A percentile compares a stretch with the other conserved stretches of the same genome.
Evolutionary conservation across 2,888 invertebrate species (phyloP).

Genomic region (Teinopalpus imperialis): DNA sequence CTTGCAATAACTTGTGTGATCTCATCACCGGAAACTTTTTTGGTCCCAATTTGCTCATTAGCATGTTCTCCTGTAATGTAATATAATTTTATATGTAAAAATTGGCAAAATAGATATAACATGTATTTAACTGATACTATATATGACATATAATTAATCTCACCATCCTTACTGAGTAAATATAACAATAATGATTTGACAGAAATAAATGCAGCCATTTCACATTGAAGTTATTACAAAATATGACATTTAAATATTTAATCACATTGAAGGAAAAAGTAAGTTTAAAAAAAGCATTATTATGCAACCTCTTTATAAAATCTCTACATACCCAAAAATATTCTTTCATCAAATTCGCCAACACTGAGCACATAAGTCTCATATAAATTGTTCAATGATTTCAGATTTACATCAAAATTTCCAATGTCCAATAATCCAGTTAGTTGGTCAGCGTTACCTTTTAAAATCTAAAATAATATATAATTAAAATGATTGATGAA

Average conservation of each 20-base stretch:
- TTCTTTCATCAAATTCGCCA: constrained; percentile 98
- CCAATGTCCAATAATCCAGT: constrained; percentile 89
- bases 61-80: constrained; percentile 69
- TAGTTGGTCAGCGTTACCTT: constrained; percentile 86
- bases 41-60: constrained; percentile 67
- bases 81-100: constrained; percentile 2
- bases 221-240: constrained; percentile 9
- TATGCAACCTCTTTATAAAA: not conserved
- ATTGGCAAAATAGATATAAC: not conserved
- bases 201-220: constrained; percentile 31
- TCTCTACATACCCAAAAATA: constrained; percentile 89
- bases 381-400: constrained; percentile 92
- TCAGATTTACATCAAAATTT: constrained; percentile 92
- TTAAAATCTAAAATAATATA: constrained; percentile 80
- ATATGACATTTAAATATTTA: constrained; percentile 8
- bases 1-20: constrained; percentile 71
- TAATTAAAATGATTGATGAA: no score
- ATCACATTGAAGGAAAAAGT: constrained; percentile 2
- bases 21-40: constrained; percentile 66
- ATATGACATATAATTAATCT: no score
- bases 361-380: constrained; percentile 94
- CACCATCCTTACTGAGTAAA: constrained; percentile 26
- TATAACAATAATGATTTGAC: constrained; percentile 32
- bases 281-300: no score
- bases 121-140: no score